phyloP scores from a whole-genome alignment of 2,113 vertebrate genomes.

The Circaetus gallicus region DNA sequence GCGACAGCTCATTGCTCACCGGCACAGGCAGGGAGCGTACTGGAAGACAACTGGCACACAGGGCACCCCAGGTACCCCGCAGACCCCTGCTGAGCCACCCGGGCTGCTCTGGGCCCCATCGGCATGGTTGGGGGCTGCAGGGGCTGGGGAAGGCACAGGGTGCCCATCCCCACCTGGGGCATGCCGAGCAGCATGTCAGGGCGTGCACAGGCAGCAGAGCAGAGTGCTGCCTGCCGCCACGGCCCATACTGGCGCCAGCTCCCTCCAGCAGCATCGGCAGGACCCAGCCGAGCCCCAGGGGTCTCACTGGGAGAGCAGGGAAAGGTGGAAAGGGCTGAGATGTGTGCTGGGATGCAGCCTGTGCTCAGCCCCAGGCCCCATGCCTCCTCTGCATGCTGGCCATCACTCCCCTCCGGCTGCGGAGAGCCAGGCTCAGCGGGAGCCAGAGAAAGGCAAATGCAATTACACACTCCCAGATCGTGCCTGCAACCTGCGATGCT shows the following conservation, averaged over 20 bases:
- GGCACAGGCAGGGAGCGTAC: rapidly evolving
- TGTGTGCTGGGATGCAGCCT: background rate
- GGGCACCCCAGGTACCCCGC: background rate
- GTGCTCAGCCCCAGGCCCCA: background rate
- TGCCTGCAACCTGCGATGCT: background rate
- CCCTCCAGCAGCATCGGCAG: background rate
- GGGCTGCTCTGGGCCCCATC: background rate
- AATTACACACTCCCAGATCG: background rate
- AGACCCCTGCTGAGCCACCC: background rate
- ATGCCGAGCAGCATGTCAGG: rapidly evolving
- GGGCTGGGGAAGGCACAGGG: background rate
- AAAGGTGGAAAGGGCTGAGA: background rate
- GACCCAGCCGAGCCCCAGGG: rapidly evolving
- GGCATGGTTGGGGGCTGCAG: background rate
- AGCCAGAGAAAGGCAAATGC: background rate
- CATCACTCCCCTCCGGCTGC: rapidly evolving
- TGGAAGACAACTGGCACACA: background rate
- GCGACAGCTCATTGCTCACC: rapidly evolving
- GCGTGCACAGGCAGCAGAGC: background rate
- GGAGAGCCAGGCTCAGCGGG: background rate
- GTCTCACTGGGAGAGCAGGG: background rate
- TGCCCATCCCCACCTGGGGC: background rate
- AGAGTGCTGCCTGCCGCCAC: background rate
- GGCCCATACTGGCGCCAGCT: background rate
- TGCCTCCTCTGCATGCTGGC: background rate